Base-by-base conservation (phyloP, 2,888 invertebrate genomes). In the Drosophila rellima region DNA sequence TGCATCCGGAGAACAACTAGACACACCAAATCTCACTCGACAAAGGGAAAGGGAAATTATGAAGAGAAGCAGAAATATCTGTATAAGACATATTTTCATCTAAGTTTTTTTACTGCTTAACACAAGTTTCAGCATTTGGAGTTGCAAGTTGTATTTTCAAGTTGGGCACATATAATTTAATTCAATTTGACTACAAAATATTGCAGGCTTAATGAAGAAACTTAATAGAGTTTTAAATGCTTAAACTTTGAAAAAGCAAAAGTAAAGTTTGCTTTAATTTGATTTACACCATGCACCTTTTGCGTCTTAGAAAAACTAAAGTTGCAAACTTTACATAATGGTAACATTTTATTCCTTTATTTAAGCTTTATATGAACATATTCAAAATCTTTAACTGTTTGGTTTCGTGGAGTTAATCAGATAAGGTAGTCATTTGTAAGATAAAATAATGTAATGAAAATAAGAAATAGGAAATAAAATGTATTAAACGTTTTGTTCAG, bases 131-230 rank as follows among this genome's bases (percentile, higher is more conserved):
- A 35, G 51, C 54, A 45, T 69, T 71, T 76, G 45, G 63, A 52
- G 77, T 61, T 57, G 47, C 52, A 68, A 81, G 63, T 74, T 78
- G 44, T 65, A 59, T 70, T 78, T 78, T 48, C 85, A 76, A 69
- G 57, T 79, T 64, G 65, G 65, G 47, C 70, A 80, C 72, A 86
- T 67, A 83, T 80, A 72, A 78, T 78, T 88, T 81, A 78, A 89
- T 83, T 89, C 73, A 83, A 89, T 89, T 83, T 78, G 69, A 70
- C 66, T 75, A 56, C 70, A 70, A 79, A 88, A 86, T 86, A 84
- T 84, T 74, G 79, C 82, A 35, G 44, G 61, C 70, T 54, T 51
- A 66, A 77, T 69, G 45, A 73, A 73, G 35, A 59, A 80, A 48
- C 47, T 55, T 61, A 78, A 75, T 64, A 29, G 57, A 50, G 50